Evolutionary conservation across 1,140 invertebrate species (phyloP).

Genomic region (Delia radicum): DNA sequence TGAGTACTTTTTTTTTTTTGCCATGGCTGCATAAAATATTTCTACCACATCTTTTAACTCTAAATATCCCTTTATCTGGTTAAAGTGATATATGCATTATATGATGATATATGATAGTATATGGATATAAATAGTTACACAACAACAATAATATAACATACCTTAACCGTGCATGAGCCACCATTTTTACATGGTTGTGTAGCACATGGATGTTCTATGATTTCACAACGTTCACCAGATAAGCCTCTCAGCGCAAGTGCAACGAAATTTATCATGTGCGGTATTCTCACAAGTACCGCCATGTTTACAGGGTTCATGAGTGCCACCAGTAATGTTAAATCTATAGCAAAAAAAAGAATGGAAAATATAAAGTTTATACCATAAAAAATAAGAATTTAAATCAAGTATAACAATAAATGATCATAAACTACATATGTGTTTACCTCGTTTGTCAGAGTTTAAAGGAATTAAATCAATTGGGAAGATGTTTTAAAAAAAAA

Average conservation of each 20-base stretch:
- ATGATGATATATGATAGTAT: not conserved
- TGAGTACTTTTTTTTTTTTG: not conserved
- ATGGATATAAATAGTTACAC: slow-evolving; percentile 56
- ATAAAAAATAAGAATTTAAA: not conserved
- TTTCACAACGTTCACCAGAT: slow-evolving; percentile 87
- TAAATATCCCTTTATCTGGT: not conserved
- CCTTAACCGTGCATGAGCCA: slow-evolving; percentile 67
- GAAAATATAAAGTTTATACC: not conserved
- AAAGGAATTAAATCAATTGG: too few species aligned
- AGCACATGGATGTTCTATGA: slow-evolving; percentile 88
- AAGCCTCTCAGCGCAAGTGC: slow-evolving; percentile 87
- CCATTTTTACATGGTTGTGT: slow-evolving; percentile 86
- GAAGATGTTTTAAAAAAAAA: too few species aligned
- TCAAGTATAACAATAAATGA: not conserved
- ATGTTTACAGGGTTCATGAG: slow-evolving; percentile 93
- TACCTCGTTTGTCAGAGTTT: too few species aligned
- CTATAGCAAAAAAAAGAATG: slow-evolving; percentile 57
- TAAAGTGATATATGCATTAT: slow-evolving; percentile 56
- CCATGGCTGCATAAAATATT: not conserved
- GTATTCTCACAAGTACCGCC: slow-evolving; percentile 95
- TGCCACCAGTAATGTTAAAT: slow-evolving; percentile 98
- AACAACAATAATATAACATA: slow-evolving; percentile 55
- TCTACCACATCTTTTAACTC: not conserved
- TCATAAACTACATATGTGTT: not conserved
- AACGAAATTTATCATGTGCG: slow-evolving; percentile 87